Conservation (phyloP, 2,113 vertebrate genomes). For the Oreotrochilus melanogaster region DNA sequence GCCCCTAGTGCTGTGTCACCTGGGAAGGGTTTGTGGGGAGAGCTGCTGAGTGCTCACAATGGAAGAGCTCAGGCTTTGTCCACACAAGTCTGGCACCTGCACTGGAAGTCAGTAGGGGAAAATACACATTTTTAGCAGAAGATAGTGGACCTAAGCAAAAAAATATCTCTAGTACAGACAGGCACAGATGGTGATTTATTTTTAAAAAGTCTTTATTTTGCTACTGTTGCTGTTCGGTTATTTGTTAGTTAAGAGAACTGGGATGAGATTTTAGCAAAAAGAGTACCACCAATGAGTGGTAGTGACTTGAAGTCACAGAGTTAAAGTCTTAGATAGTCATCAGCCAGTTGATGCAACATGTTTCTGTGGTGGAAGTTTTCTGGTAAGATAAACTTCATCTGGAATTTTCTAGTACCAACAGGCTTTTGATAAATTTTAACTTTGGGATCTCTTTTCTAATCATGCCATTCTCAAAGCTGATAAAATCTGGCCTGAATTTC, state of each 20-base stretch:
- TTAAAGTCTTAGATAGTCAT: no score
- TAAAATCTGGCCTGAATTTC: background rate
- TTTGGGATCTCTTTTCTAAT: background rate
- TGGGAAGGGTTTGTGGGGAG: background rate
- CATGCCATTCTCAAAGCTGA: background rate
- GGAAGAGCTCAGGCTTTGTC: background rate
- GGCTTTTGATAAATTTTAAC: background rate
- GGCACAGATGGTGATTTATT: background rate
- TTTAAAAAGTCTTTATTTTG: background rate
- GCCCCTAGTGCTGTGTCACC: no score
- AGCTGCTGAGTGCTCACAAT: background rate
- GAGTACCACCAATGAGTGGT: no score
- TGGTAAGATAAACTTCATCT: background rate
- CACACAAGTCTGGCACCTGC: no score
- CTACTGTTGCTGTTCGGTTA: background rate
- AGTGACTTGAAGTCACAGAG: accelerated
- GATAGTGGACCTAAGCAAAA: background rate
- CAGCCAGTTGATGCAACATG: background rate
- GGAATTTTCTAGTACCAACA: background rate
- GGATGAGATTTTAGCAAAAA: background rate
- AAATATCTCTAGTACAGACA: background rate
- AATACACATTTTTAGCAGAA: background rate
- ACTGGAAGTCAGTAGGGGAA: background rate
- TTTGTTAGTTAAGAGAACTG: background rate
- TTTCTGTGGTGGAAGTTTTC: background rate